These are phyloP conservation scores for Drosophila busckii DNA, from an alignment of 1,140 invertebrate genomes.

Conservation along the genomic window DNA sequence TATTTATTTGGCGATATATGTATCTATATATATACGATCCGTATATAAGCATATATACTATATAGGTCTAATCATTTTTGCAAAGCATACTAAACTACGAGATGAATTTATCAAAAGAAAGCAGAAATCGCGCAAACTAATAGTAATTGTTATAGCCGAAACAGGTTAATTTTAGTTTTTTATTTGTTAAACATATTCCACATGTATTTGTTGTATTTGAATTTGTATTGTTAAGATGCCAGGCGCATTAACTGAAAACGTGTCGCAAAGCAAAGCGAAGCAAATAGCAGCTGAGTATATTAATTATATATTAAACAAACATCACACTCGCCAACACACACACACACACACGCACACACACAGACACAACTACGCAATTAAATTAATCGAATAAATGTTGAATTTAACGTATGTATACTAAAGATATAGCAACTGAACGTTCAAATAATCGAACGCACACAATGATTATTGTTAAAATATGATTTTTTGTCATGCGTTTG, in stretches of 20 bases:
- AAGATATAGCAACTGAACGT: slow-evolving; percentile 25
- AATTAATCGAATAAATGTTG: slow-evolving; percentile 73
- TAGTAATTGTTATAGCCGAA: slow-evolving; percentile 37
- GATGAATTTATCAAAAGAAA: slow-evolving; percentile 35
- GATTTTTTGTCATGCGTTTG: slow-evolving; percentile 42
- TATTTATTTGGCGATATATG: slow-evolving; percentile 17
- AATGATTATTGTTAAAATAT: slow-evolving; percentile 13
- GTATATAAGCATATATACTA: slow-evolving; percentile 34
- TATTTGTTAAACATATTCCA: slow-evolving; percentile 65
- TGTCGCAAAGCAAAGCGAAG: background rate
- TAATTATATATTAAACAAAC: slow-evolving; percentile 25
- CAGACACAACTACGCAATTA: slow-evolving; percentile 37
- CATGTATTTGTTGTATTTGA: slow-evolving; percentile 30
- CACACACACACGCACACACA: slow-evolving; percentile 1
- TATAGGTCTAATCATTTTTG: slow-evolving; percentile 17
- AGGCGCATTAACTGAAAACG: slow-evolving; percentile 8
- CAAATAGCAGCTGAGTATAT: slow-evolving; percentile 6
- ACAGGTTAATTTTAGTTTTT: slow-evolving; percentile 29
- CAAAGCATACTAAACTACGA: slow-evolving; percentile 15
- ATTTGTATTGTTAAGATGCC: slow-evolving; percentile 32
- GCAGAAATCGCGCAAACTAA: slow-evolving; percentile 1
- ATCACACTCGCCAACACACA: slow-evolving; percentile 32
- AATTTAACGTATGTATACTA: slow-evolving; percentile 64
- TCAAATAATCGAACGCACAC: slow-evolving; percentile 19
- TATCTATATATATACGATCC: slow-evolving; percentile 12